A percentile compares a stretch with the other conserved stretches of the same genome.
Evolutionary conservation across 2,113 vertebrate genomes (phyloP).

Genomic region (Lota lota): DNA sequence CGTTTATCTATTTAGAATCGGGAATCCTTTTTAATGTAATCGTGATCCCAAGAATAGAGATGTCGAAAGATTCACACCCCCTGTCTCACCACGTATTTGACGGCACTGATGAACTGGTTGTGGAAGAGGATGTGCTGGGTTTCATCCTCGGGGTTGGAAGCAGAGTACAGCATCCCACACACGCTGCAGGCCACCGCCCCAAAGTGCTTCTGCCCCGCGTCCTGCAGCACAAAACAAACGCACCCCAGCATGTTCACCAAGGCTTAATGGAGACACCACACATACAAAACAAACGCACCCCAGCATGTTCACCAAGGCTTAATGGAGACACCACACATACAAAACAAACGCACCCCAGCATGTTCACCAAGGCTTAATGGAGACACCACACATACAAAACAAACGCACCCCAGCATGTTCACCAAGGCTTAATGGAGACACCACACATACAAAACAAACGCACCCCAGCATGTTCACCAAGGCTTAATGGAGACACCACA

Average conservation of each 20-base stretch:
- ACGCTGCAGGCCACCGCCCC: slow-evolving; percentile 90
- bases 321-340: not conserved
- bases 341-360: too few relatives aligned
- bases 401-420: too few relatives aligned
- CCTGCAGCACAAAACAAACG: slow-evolving; percentile 63
- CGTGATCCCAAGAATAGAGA: too few relatives aligned
- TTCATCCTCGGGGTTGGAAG: slow-evolving; percentile 93
- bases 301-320: too few relatives aligned
- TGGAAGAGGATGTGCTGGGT: slow-evolving; percentile 96
- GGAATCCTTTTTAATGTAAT: too few relatives aligned
- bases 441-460: not conserved
- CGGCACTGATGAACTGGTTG: slow-evolving; percentile 97
- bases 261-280: too few relatives aligned
- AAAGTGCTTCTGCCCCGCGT: slow-evolving; percentile 92
- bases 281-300: not conserved
- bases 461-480: too few relatives aligned
- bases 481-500: too few relatives aligned
- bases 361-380: too few relatives aligned
- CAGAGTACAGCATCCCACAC: slow-evolving; percentile 98
- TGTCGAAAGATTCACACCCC: not conserved
- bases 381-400: not conserved
- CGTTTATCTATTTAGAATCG: too few relatives aligned
- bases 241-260: too few relatives aligned
- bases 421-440: too few relatives aligned
- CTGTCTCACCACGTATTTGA: slow-evolving; percentile 94